Percentiles rank a stretch among this genome's conserved stretches.
phyloP scores from a whole-genome alignment of 2,888 invertebrate species.

The Panopea generosa region DNA sequence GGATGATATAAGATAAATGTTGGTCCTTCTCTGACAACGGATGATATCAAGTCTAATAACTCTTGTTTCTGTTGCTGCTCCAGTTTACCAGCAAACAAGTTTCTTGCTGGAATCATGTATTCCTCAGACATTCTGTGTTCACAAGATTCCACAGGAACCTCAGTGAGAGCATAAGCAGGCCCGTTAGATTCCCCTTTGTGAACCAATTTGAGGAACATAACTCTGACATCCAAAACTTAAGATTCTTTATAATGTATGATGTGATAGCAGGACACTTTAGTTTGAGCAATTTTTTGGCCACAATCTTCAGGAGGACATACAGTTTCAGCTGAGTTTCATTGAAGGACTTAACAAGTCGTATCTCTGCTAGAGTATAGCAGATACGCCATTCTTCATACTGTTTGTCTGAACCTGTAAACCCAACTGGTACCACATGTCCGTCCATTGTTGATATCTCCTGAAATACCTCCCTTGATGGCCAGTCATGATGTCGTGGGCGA shows the following conservation, averaged over 20 bases:
- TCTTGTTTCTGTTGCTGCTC: background rate
- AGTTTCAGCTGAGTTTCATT: constrained; percentile 34
- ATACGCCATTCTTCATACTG: constrained; percentile 31
- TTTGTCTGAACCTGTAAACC: background rate
- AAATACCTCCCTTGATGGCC: constrained; percentile 14
- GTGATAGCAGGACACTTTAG: background rate
- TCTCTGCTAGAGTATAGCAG: constrained; percentile 25
- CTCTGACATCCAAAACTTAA: constrained; percentile 18
- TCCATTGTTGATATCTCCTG: background rate
- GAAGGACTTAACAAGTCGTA: constrained; percentile 2
- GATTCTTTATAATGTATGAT: constrained; percentile 34
- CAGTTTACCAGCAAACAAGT: constrained; percentile 21
- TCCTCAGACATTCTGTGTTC: background rate
- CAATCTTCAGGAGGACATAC: constrained; percentile 7
- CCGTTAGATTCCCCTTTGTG: background rate
- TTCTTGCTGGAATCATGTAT: constrained; percentile 26
- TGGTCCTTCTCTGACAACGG: too few species aligned
- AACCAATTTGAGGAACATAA: background rate
- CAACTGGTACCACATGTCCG: constrained; percentile 21
- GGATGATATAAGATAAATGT: too few species aligned
- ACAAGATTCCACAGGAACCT: constrained; percentile 4
- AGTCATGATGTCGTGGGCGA: constrained; percentile 11
- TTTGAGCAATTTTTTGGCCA: constrained; percentile 11
- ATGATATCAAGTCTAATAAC: too few species aligned
- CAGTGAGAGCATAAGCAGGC: constrained; percentile 2